Evolutionary conservation across 1,140 invertebrate species (phyloP), one percentile per base, ranked within the genome.

Genomic region (Nautilus pompilius): DNA sequence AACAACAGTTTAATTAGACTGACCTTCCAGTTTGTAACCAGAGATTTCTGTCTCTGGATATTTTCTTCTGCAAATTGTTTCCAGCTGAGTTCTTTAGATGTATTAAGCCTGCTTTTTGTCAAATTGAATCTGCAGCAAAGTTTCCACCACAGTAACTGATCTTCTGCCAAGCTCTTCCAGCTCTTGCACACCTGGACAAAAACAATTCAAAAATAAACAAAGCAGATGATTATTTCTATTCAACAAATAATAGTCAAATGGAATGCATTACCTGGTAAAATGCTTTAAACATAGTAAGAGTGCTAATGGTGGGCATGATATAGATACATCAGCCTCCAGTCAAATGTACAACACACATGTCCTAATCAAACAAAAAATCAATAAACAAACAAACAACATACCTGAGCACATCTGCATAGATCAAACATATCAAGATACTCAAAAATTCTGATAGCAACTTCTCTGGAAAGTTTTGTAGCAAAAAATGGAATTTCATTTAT

Each of bases 401-500:
- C 80, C 75, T 81, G 78, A 28, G 76, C 68, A 75, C 78, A 81
- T 8, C 64, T 60, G 36, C 80, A 80, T 24, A 81, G 60, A 55
- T 78, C 74, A 33, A 55, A 60, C 41, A 76, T 60, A 60, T 66
- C 68, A 15, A 81, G 68, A 64, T 73, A 67, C 33, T 75, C 57
- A 63, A 81, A 81, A 48, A 81, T 81, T 46, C 79, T 76, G 0
- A 81, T 57, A 8, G 77, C 80, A 33, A 81, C 68, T 62, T 81
- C 80, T 63, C 76, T 68, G 1, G 80, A 74, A 15, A 81, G 20
- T 33, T 55, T 71, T 22, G 69, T 62, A 48, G 80, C 80, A 76
- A 81, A 81, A 62, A 81, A 81, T 51, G 80, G 80, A 59, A 81
- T 80, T 62, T 80, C 78, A 62, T 71, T 79, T 13, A 81, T 78